Evolutionary conservation across 2,888 invertebrate genomes (phyloP), one percentile per base, ranked within the genome.

Genomic region (Neuroscelio doddi): DNA sequence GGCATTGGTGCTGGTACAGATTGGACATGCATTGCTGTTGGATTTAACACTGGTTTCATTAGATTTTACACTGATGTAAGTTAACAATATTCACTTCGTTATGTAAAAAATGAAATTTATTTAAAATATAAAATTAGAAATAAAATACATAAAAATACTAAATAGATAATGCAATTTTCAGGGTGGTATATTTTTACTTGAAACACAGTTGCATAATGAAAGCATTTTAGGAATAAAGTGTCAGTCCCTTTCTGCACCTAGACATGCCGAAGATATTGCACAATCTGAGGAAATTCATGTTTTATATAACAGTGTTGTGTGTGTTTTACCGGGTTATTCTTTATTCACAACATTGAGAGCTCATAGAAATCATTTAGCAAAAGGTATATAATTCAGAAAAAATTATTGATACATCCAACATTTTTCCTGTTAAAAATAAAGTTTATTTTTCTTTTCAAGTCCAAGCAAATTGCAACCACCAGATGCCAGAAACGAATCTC

Each of bases 11-110:
- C 91, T 79, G 91, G 90, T 3, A 91, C 94, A 17, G 97, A 98
- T 82, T 98, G 97, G 97, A 96, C 95, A 9, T 96, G 96, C 80
- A 89, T 97, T 62, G 90, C 92, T 62, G 89, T 96, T 56, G 98
- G 97, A 9, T 93, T 94, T 76, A 90, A 90, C 73, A 92, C 93
- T 70, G 98, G 98, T 12, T 89, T 88, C 85, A 88, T 97, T 8
- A 88, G 92, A 65, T 95, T 97, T 85, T 97, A 95, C 80, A 95
- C 95, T 1, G 96, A 97, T 82, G 87, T 87, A 80, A 74, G 34
- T 21, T 21, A 2, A 21, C 5, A 21, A 21, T 3, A 3, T 21
- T 21, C 21, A 21, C 5, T 21, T 3, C 21, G 21, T 21, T 21
- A 21, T 21, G 21, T 5, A 21, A 21, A 21, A 21, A 3, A 21